Evolutionary conservation across 1,140 invertebrate genomes (phyloP).

Genomic region (Apis dorsata): DNA sequence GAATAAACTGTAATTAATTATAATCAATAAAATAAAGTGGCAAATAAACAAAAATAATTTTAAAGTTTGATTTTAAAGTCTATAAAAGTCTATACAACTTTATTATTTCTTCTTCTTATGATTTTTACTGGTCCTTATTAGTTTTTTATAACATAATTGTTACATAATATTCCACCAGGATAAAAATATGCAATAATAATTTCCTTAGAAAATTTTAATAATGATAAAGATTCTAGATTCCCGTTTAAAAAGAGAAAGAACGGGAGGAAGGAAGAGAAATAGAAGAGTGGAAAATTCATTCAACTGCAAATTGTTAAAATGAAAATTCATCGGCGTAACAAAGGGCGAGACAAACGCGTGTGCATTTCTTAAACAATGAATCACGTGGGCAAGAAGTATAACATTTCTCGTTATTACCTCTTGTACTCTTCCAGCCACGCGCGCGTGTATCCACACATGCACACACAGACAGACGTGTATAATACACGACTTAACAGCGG

Average conservation of each 20-base stretch:
- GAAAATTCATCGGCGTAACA: not conserved
- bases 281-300: not conserved
- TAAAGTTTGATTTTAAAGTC: no score
- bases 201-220: no score
- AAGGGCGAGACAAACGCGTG: not conserved
- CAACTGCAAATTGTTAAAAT: not conserved
- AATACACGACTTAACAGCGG: not conserved
- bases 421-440: not conserved
- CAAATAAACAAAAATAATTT: no score
- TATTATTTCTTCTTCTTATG: no score
- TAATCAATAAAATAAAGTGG: no score
- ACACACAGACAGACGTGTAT: no score
- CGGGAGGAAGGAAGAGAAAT: not conserved
- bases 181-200: no score
- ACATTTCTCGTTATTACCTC: constrained; percentile 7
- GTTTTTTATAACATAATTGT: no score
- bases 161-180: no score
- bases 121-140: no score
- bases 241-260: not conserved
- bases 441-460: not conserved
- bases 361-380: not conserved
- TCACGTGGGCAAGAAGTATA: constrained; percentile 28
- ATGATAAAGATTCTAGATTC: not conserved
- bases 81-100: no score
- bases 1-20: no score